phyloP scores from a whole-genome alignment of 1,140 invertebrate genomes.

The Thereuonema tuberculata region DNA sequence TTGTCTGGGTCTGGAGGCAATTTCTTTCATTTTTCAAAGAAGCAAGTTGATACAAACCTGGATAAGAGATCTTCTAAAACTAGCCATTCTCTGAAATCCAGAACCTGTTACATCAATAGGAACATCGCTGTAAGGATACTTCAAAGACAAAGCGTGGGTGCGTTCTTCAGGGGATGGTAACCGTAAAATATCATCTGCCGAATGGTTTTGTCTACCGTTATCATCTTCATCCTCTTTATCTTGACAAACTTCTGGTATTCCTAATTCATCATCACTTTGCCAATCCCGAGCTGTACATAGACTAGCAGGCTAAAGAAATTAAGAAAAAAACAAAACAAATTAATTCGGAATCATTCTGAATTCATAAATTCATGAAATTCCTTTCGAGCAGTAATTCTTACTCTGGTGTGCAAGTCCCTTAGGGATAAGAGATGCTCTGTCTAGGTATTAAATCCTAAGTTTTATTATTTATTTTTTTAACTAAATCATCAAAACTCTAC shows the following conservation, averaged over 20 bases:
- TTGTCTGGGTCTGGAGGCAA: too few species aligned
- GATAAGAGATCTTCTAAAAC: conserved; percentile 59
- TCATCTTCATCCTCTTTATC: too few species aligned
- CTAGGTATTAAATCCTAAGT: too few species aligned
- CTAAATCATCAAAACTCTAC: too few species aligned
- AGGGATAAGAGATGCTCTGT: too few species aligned
- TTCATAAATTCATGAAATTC: too few species aligned
- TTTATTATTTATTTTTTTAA: too few species aligned
- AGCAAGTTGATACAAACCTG: conserved; percentile 39
- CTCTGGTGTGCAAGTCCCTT: too few species aligned
- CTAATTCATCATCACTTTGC: conserved; percentile 10
- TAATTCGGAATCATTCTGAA: not conserved
- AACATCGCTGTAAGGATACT: conserved; percentile 73
- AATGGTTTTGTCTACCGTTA: conserved; percentile 58
- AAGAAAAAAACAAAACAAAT: not conserved
- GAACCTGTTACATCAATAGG: conserved; percentile 71
- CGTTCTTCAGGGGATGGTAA: conserved; percentile 31
- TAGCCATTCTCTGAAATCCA: conserved; percentile 72
- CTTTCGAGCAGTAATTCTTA: too few species aligned
- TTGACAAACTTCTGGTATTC: conserved; percentile 31
- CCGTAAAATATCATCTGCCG: conserved; percentile 1
- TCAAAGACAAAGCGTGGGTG: conserved; percentile 25
- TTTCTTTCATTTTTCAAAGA: too few species aligned
- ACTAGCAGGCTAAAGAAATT: conserved; percentile 18
- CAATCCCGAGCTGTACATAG: conserved; percentile 7